Conservation (phyloP, 2,113 vertebrate species). For the Forbesichthys papilliferus region DNA sequence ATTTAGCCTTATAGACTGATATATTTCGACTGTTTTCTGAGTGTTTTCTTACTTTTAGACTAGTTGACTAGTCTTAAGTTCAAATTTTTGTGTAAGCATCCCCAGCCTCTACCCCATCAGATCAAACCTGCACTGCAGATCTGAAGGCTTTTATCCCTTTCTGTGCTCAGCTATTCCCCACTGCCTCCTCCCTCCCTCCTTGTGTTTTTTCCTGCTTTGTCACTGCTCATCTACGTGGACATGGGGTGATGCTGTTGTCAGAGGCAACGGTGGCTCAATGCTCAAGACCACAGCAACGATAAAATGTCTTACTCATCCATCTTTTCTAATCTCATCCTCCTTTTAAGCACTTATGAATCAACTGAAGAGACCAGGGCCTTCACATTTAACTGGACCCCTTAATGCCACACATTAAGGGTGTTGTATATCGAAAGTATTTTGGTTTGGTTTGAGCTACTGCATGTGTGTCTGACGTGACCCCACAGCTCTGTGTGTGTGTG, state of each 20-base stretch:
- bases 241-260: conserved; percentile 62
- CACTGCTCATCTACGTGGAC: conserved; percentile 62
- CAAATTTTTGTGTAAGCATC: neutral
- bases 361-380: conserved; percentile 7
- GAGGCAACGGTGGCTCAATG: conserved; percentile 49
- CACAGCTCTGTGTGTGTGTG: neutral
- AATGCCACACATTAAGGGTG: neutral
- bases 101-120: conserved; percentile 50
- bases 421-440: neutral
- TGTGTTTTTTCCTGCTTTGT: conserved; percentile 67
- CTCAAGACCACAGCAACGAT: conserved; percentile 40
- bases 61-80: too few relatives aligned
- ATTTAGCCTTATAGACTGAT: too few relatives aligned
- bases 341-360: conserved; percentile 4
- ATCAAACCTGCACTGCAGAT: conserved; percentile 63
- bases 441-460: conserved; percentile 35
- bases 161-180: conserved; percentile 37
- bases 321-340: conserved; percentile 7
- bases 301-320: conserved; percentile 1
- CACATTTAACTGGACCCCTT: neutral
- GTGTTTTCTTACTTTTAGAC: too few relatives aligned
- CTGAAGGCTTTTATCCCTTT: conserved; percentile 39
- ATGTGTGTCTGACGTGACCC: neutral
- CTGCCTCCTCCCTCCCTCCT: neutral
- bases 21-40: too few relatives aligned